Percentiles rank a stretch among this genome's conserved stretches.
These are phyloP conservation scores for Trichonephila clavipes DNA, from an alignment of 1,140 invertebrate species.

Conservation along the genomic window DNA sequence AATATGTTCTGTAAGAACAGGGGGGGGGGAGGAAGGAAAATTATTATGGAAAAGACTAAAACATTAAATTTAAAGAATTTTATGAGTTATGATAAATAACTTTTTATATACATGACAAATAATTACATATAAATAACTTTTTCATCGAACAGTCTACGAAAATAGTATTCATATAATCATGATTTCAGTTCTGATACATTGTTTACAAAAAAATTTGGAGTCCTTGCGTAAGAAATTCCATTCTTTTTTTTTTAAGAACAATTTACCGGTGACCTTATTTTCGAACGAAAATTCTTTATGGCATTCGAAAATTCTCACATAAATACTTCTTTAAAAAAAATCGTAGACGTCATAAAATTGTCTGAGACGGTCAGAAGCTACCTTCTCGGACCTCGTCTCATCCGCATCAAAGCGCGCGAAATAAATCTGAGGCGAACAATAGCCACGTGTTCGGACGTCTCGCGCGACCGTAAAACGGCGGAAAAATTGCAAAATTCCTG, in stretches of 20 bases:
- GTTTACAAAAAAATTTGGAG: background rate
- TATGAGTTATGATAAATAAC: too few relatives aligned
- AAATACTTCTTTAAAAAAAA: background rate
- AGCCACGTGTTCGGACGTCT: background rate
- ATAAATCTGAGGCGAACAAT: slow-evolving; percentile 17
- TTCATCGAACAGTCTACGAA: background rate
- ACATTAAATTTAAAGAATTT: too few relatives aligned
- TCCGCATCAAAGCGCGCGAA: background rate
- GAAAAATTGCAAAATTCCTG: slow-evolving; percentile 27
- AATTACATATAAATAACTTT: too few relatives aligned
- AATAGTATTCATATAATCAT: background rate
- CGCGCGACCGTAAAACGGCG: background rate
- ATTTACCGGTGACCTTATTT: background rate
- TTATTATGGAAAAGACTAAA: too few relatives aligned
- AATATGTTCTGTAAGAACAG: too few relatives aligned
- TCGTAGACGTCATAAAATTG: background rate
- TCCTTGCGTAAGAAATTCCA: background rate
- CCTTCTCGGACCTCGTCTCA: background rate
- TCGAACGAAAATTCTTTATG: background rate
- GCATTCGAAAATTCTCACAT: background rate
- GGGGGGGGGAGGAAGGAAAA: too few relatives aligned
- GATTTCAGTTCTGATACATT: background rate
- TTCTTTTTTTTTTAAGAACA: background rate
- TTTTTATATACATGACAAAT: too few relatives aligned
- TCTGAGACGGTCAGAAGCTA: background rate